These are phyloP conservation scores for Chaetodon trifascialis DNA, from an alignment of 2,113 vertebrate species.

Conservation along the genomic window DNA sequence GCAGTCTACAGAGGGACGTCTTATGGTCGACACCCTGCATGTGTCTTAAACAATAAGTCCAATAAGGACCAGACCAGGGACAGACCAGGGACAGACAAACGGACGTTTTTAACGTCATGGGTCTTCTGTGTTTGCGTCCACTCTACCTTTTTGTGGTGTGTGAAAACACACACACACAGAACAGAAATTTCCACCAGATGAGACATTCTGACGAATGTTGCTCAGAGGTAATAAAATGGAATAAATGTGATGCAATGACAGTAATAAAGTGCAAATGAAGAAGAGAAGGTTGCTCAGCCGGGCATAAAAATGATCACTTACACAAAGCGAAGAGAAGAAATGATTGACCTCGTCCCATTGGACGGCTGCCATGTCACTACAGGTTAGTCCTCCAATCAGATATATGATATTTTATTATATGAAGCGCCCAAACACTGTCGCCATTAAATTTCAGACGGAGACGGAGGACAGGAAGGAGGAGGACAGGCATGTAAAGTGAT, in stretches of 20 bases:
- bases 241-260: slow-evolving; percentile 17
- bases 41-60: too few relatives aligned
- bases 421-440: neutral
- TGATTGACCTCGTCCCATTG: neutral
- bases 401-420: neutral
- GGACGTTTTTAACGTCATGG: too few relatives aligned
- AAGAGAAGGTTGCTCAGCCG: neutral
- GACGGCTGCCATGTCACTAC: neutral
- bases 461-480: neutral
- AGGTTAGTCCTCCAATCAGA: neutral
- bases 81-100: too few relatives aligned
- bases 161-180: neutral
- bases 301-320: neutral
- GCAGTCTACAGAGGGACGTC: too few relatives aligned
- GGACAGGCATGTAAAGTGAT: neutral
- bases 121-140: neutral
- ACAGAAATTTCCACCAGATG: neutral
- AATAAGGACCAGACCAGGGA: too few relatives aligned
- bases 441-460: neutral
- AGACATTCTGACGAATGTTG: neutral
- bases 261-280: slow-evolving; percentile 32
- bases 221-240: slow-evolving; percentile 20
- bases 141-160: slow-evolving; percentile 2
- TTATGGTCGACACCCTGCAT: too few relatives aligned
- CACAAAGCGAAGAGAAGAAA: neutral